Evolutionary conservation across 2,888 invertebrate species (phyloP), one percentile per base, ranked within the genome.

Genomic region (Poecilus cupreus): DNA sequence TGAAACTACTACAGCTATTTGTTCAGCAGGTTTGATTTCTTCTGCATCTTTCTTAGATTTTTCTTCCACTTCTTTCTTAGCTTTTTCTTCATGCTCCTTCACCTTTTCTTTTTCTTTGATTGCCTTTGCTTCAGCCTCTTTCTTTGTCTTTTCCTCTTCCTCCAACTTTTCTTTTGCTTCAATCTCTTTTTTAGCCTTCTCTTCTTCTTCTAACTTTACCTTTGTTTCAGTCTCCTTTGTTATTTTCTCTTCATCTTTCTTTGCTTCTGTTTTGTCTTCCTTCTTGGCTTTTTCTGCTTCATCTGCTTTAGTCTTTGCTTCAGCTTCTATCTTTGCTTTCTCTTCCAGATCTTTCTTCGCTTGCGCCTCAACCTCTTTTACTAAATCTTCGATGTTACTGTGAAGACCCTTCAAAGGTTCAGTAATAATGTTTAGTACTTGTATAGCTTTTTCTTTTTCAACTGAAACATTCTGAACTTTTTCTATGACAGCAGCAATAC

Each of bases 191-290:
- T 83, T 70, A 60, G 82, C 70, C 70, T 46, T 83, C 89, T 89
- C 85, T 88, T 89, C 83, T 85, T 87, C 16, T 87, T 87, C 70
- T 72, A 5, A n/a, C 88, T 89, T 18, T 87, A 88, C 83, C 88
- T 88, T 83, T 87, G 87, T 57, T 54, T 24, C 13, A 24, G 39
- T 39, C 43, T 64, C 43, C 1, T 26, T 37, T 74, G 24, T 83
- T 81, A 13, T 70, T 26, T 24, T 57, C 22, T n/a, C 86, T 8
- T 49, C 46, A 75, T 26, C 49, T 75, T 26, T 78, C 82, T 83
- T 39, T 82, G 83, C 82, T 8, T 79, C 10, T 51, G 10, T 22
- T 18, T 84, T 75, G 3, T 3, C 26, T 5, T 26, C 26, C 5
- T 3, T 26, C 26, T 26, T 26, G 5, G 1, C 8, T 10, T 37